Evolutionary conservation across 1,140 invertebrate genomes (phyloP).

Genomic region (Polypedilum pembai): DNA sequence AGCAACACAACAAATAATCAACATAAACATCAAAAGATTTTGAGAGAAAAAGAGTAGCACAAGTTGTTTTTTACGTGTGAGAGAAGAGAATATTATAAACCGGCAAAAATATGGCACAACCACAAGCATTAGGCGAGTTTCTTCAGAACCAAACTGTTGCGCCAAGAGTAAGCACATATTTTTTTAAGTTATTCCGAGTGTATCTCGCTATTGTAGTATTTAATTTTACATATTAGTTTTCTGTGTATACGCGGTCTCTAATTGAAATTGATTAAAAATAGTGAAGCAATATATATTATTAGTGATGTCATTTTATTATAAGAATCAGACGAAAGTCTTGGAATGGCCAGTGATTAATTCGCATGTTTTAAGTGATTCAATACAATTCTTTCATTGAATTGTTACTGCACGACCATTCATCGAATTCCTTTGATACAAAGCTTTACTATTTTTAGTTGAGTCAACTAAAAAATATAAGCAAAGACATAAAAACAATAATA

Average conservation of each 20-base stretch:
- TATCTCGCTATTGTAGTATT: not conserved
- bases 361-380: not conserved
- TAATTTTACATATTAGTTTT: not conserved
- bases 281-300: not conserved
- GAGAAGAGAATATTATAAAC: not conserved
- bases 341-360: not conserved
- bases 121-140: not conserved
- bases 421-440: not conserved
- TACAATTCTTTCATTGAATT: not conserved
- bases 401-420: not conserved
- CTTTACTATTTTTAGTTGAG: not conserved
- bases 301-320: constrained; percentile 2
- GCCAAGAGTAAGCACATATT: not conserved
- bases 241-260: not conserved
- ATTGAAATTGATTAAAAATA: constrained; percentile 3
- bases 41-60: not conserved
- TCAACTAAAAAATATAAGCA: not conserved
- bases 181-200: not conserved
- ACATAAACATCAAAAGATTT: not conserved
- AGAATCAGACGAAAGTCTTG: not conserved
- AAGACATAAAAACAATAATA: not conserved
- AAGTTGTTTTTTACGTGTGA: not conserved
- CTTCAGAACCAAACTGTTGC: not conserved
- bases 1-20: too few relatives aligned
- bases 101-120: not conserved